Conservation (phyloP, 2,113 vertebrate genomes). For the Malurus alboscapulatus region DNA sequence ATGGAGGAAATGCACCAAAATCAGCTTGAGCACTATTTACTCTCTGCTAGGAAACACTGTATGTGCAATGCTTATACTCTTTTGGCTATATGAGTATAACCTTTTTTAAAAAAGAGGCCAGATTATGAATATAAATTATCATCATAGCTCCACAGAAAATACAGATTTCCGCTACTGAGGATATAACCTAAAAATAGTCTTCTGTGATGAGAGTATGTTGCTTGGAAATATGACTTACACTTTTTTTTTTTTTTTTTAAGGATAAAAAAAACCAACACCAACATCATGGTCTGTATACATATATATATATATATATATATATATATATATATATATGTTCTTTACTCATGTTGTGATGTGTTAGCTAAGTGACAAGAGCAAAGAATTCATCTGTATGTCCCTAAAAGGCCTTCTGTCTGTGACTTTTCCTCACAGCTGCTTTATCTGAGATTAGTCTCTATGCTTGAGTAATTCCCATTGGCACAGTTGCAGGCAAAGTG, state of each 20-base stretch:
- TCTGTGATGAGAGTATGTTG: accelerated
- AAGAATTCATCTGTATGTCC: neutral
- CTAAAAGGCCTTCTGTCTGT: conserved; percentile 26
- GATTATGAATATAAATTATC: neutral
- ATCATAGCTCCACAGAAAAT: neutral
- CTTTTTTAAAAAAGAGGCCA: neutral
- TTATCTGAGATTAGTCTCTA: conserved; percentile 8
- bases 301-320: neutral
- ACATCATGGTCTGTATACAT: neutral
- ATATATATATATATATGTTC: neutral
- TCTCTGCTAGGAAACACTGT: neutral
- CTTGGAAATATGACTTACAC: neutral
- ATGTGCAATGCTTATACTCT: neutral
- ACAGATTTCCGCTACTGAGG: neutral
- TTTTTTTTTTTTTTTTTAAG: neutral
- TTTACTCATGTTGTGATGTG: neutral
- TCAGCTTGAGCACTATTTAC: neutral
- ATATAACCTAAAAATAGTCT: neutral
- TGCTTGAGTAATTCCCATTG: conserved; percentile 46
- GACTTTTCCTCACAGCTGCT: conserved; percentile 37
- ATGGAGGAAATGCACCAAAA: neutral
- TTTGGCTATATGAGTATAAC: neutral
- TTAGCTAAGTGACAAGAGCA: neutral
- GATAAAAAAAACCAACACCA: neutral
- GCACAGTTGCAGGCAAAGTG: conserved; percentile 44